Percentiles rank a stretch among this genome's conserved stretches.
These are phyloP conservation scores for Drosophila mojavensis DNA, from an alignment of 1,140 invertebrate genomes.

Conservation along the genomic window DNA sequence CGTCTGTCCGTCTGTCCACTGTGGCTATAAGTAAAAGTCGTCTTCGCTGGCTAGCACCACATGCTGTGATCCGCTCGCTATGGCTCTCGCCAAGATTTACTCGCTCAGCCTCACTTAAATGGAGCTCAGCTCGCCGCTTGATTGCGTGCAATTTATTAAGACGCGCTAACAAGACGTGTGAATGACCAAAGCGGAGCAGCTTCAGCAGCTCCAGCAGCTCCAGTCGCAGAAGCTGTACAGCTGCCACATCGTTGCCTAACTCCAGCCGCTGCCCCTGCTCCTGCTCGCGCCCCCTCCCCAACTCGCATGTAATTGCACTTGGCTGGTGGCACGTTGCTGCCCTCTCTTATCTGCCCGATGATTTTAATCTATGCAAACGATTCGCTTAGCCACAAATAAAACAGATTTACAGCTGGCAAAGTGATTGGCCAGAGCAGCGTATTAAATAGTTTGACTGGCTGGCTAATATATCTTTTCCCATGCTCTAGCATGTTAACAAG, in stretches of 20 bases:
- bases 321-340: slow-evolving; percentile 48
- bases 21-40: slow-evolving; percentile 62
- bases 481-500: not conserved
- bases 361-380: slow-evolving; percentile 1
- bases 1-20: not conserved
- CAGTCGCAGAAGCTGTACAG: slow-evolving; percentile 16
- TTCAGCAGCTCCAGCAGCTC: slow-evolving; percentile 3
- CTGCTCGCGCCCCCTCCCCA: not conserved
- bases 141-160: slow-evolving; percentile 84
- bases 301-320: slow-evolving; percentile 60
- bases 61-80: slow-evolving; percentile 66
- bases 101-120: slow-evolving; percentile 76
- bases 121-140: slow-evolving; percentile 79
- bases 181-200: slow-evolving; percentile 78
- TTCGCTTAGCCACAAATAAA: not conserved
- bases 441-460: not conserved
- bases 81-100: slow-evolving; percentile 73
- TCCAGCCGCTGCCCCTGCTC: not conserved
- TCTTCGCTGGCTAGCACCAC: slow-evolving; percentile 34
- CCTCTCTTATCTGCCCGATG: not conserved
- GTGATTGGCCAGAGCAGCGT: not conserved
- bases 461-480: not conserved
- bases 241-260: slow-evolving; percentile 17
- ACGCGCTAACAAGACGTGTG: slow-evolving; percentile 83
- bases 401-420: not conserved